Evolutionary conservation across 2,888 invertebrate genomes (phyloP), one percentile per base, ranked within the genome.

Genomic region (Maniola hyperantus): DNA sequence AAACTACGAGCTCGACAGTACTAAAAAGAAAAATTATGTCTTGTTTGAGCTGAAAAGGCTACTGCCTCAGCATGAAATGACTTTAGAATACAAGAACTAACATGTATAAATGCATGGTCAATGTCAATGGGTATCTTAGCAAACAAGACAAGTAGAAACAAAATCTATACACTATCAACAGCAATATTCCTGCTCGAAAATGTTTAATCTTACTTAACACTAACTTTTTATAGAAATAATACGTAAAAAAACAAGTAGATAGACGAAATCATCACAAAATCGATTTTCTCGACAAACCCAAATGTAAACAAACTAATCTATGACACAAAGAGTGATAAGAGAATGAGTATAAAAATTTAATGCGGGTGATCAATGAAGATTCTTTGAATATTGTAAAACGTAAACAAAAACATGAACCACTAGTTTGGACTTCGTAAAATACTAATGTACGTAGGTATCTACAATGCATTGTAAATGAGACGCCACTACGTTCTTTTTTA

Each of bases 261-360:
- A 71, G 70, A 65, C 69, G 72, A 72, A 68, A 64, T 50, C 42
- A 55, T 68, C 61, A 58, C 15, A 71, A 74, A 71, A 69, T 69
- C 70, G 74, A 70, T 70, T 71, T 63, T 70, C 67, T 69, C 71
- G 70, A 73, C 71, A 73, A 71, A 71, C 64, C 71, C 68, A 46
- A 74, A 71, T 72, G 73, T 73, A 71, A 72, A 74, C 72, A 69
- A 71, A 68, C 70, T 67, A 71, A 66, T 66, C 59, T 57, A 50
- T 62, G 65, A 61, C 42, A 57, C 20, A 57, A 57, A 57, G 39
- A 36, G 18, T 33, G 46, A 34, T 59, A 59, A 48, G 59, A 48
- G 26, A 59, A 59, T 5, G 33, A 20, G 13, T 20, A 10, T 20
- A 34, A 34, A 46, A 59, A 48, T 48, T 2, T 48, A 59, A 48